Evolutionary conservation across 1,140 invertebrate genomes (phyloP), one percentile per base, ranked within the genome.

Genomic region (Drosophila takahashii): DNA sequence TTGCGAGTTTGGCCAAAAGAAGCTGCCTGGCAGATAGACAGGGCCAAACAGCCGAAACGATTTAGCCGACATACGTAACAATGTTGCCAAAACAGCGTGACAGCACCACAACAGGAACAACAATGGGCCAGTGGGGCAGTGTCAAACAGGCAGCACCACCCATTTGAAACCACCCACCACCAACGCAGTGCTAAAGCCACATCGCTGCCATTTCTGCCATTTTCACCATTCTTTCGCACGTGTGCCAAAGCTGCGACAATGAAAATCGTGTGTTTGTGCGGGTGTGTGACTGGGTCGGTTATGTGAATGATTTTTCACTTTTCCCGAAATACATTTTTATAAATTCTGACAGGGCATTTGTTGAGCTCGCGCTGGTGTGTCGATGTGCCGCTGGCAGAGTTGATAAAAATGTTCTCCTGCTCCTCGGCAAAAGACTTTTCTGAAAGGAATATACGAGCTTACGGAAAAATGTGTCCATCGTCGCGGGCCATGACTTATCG

Each of bases 41-140:
- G 58, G 50, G 1, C 22, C 57, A 51, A 29, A 34, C 48, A 80
- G 73, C 26, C 77, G 56, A 42, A 86, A 66, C 70, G 75, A 87
- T 62, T 75, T 60, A 48, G 70, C 34, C 65, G 60, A 79, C 65
- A 77, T 60, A 76, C 65, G 61, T 78, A 87, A 87, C 83, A 87
- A 79, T 86, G 83, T 83, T 87, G 83, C 79, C 83, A 79, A 83
- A 86, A 86, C 65, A 81, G 75, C 83, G 76, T 83, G 83, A 87
- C 84, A 87, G 74, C 54, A 54, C 69, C 66, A 57, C 71, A 83
- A 54, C 54, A 36, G 22, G 37, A 48, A 59, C 60, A 75, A 64
- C 50, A 64, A 70, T 47, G 61, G 61, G 61, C 50, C 71, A 51
- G 5, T 34, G 75, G 41, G 52, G 42, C 54, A 60, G 57, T 27